Evolutionary conservation across 2,888 invertebrate species (phyloP), one percentile per base, ranked within the genome.

Genomic region (Tanypteryx hageni): DNA sequence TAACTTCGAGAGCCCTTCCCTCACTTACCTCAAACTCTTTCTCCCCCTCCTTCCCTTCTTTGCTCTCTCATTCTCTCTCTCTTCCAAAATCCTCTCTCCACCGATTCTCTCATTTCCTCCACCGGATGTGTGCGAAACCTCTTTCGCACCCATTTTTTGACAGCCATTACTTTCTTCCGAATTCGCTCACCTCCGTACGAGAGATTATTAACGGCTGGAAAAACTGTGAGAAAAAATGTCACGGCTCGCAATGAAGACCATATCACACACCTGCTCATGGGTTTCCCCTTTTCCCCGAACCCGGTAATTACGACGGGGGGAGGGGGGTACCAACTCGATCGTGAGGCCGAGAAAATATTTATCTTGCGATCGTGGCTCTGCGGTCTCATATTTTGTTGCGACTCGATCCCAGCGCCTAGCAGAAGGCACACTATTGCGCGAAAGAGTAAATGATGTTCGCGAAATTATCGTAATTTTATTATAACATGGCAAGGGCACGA

Each of bases 221-320:
- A 61, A 61, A 76, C 22, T 27, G 76, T 76, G 76, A 76, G 76
- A 76, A 76, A 76, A 27, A 76, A 27, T 22, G 22, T 27, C 13
- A 22, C 22, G 27, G 68, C 68, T 9, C 18, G 64, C 64, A 86
- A 61, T 61, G 31, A 44, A 68, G 89, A 44, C 64, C 89, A 89
- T 89, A 89, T 89, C 64, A 89, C 89, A 89, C 89, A 89, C 89
- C 89, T 89, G 89, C 64, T 64, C 83, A 10, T n/a, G 27, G 83
- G 83, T 44, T 44, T 44, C 18, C 4, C 27, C 27, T 76, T 27
- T 44, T 44, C 44, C n/a, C 44, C 5, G 44, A 44, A 44, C 44
- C 44, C 44, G 44, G 44, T 44, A 44, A 44, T 44, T 44, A 44
- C 44, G 44, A 44, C 44, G 44, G 44, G 44, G 44, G 44, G 44